Conservation (phyloP, 2,113 vertebrate species). For the Theristicus caerulescens region DNA sequence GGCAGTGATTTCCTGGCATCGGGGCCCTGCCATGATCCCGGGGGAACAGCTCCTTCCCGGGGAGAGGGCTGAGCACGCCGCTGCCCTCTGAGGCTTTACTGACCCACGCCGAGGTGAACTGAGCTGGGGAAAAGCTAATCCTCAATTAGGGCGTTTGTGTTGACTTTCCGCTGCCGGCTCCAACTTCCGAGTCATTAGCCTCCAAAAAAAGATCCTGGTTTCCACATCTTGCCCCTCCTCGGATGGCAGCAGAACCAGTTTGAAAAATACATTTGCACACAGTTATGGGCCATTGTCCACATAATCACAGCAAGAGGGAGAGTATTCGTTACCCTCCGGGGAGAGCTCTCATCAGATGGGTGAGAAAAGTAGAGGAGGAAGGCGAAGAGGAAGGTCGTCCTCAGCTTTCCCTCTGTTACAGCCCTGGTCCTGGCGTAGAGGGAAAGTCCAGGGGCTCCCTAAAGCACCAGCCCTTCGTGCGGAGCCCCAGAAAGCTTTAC, state of each 20-base stretch:
- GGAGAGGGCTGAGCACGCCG: accelerated
- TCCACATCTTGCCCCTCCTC: background rate
- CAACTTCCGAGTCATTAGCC: background rate
- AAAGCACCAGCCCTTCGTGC: background rate
- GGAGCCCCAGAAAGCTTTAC: background rate
- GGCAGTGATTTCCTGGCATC: background rate
- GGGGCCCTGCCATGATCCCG: accelerated
- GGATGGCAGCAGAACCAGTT: background rate
- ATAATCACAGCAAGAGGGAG: background rate
- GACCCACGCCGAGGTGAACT: background rate
- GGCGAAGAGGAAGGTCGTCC: background rate
- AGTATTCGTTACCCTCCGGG: accelerated
- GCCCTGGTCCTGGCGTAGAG: background rate
- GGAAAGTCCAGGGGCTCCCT: background rate
- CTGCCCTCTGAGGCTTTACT: background rate
- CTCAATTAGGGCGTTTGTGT: background rate
- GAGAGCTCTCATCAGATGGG: background rate
- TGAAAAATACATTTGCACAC: background rate
- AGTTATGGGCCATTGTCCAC: background rate
- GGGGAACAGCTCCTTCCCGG: background rate
- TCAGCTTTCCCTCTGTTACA: background rate
- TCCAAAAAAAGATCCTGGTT: background rate
- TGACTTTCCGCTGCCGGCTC: background rate
- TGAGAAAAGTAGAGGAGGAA: background rate
- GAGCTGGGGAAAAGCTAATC: background rate